Evolutionary conservation across 2,888 invertebrate species (phyloP).

Genomic region (Venustoraphidia nigricollis): DNA sequence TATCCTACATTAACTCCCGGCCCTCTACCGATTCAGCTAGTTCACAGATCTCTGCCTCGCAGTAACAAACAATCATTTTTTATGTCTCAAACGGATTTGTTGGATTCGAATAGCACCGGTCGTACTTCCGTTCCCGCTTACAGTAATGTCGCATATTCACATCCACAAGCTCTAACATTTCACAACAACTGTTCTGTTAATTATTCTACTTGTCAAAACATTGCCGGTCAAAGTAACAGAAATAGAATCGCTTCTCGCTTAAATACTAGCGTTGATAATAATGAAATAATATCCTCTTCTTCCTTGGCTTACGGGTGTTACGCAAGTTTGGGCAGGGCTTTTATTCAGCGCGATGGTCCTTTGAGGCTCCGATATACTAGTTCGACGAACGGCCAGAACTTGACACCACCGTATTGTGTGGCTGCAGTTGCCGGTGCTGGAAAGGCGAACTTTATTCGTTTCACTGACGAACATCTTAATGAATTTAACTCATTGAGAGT

Average conservation of each 20-base stretch:
- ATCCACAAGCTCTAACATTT: no score
- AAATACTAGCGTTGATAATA: not conserved
- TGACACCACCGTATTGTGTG: no score
- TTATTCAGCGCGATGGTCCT: constrained; percentile 5
- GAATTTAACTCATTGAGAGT: no score
- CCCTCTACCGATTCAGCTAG: not conserved
- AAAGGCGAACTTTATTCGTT: no score
- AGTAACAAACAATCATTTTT: not conserved
- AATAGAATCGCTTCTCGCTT: not conserved
- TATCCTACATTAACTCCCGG: not conserved
- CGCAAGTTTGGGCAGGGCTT: constrained; percentile 4
- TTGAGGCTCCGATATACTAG: not conserved
- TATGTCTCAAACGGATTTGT: no score
- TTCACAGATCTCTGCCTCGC: not conserved
- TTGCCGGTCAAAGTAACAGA: not conserved
- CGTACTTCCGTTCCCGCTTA: not conserved
- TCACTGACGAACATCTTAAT: no score
- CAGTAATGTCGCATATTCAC: not conserved
- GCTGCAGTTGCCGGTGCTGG: no score
- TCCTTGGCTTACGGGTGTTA: not conserved
- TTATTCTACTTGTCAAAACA: no score
- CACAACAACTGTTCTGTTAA: no score
- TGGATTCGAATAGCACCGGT: no score
- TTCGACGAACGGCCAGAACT: not conserved
- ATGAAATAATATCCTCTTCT: no score